Evolutionary conservation across 2,888 invertebrate species (phyloP), one percentile per base, ranked within the genome.

Genomic region (Lymantria monacha): DNA sequence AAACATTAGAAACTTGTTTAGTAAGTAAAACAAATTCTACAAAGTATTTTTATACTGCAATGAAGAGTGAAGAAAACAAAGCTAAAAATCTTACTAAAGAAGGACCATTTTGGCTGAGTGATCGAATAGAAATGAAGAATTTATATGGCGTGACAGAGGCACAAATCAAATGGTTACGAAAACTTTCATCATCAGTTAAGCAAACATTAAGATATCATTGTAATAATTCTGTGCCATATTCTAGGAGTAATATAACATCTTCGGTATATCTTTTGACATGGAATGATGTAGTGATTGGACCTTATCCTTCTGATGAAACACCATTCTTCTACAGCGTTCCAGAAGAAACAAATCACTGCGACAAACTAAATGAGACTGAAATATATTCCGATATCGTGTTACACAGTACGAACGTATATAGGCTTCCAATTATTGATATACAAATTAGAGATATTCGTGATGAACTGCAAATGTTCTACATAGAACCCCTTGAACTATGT

Each of bases 401-500:
- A 9, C 51, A 43, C 38, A 66, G 57, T 45, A 41, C 44, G 7
- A 46, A 55, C 3, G 53, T 52, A 0, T n/a, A 60, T 2, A 63
- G 70, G 15, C 36, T 76, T 14, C 76, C 76, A 2, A 59, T 76
- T 0, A 57, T 61, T 8, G 70, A 76, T 51, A 49, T 76, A 11
- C 51, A 52, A 43, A 71, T 76, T 12, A 57, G 48, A 42, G 70
- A 76, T 40, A 46, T 62, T 8, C 58, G 66, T 0, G 12, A 55
- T n/a, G 53, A 38, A 11, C n/a, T 49, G 3, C 69, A 74, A 45
- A 43, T 38, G 7, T 40, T 76, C 13, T 43, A 3, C 10, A 47
- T 78, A 1, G 69, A 74, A 49, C 57, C 62, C 43, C 0, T 56
- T 12, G 59, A 74, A 38, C 37, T 77, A 11, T 79, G 79, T 51